Conservation (phyloP, 2,113 vertebrate species). For the Gorilla gorilla region DNA sequence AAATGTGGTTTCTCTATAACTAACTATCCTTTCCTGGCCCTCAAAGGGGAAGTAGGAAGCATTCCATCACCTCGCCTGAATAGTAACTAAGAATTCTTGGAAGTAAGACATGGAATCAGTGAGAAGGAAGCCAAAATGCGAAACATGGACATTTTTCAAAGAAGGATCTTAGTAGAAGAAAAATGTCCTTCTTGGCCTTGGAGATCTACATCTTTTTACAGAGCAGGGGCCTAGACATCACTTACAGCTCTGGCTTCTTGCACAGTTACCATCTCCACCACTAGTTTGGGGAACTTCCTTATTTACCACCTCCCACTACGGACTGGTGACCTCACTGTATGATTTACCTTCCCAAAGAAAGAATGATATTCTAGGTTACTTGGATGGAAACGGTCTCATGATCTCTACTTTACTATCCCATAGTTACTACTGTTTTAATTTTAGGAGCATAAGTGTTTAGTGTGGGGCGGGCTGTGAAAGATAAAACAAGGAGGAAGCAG, state of each 20-base stretch:
- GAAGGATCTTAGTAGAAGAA: background rate
- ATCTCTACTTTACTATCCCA: background rate
- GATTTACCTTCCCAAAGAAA: background rate
- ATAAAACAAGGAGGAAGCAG: background rate
- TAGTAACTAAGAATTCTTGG: slow-evolving; percentile 27
- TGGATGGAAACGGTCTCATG: background rate
- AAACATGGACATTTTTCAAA: background rate
- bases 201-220: too few relatives aligned
- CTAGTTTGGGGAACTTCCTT: background rate
- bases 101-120: background rate
- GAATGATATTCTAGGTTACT: background rate
- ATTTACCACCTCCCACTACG: background rate
- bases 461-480: rapidly evolving
- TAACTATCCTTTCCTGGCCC: background rate
- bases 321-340: background rate
- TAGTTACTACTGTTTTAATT: background rate
- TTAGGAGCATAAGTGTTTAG: background rate
- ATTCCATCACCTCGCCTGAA: background rate
- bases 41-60: background rate
- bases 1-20: background rate
- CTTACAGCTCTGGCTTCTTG: rapidly evolving
- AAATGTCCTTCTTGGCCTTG: background rate
- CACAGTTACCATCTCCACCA: rapidly evolving
- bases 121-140: background rate
- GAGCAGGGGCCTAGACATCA: background rate